Percentiles rank a stretch among this genome's conserved stretches.
phyloP scores from a whole-genome alignment of 1,140 invertebrate species.

The Psilanteris sp. region DNA sequence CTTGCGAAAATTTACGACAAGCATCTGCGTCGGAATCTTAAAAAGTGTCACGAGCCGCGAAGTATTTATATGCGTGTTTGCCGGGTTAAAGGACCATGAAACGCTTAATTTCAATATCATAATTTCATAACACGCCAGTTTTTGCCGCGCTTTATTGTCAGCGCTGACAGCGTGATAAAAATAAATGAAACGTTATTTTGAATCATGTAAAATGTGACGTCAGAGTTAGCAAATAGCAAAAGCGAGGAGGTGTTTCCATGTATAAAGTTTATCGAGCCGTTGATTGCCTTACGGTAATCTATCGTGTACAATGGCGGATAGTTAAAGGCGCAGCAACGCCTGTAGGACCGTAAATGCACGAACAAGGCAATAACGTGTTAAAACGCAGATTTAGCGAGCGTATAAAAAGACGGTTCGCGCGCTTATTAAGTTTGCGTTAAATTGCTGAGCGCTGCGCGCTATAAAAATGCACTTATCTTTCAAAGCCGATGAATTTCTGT shows the following conservation, averaged over 20 bases:
- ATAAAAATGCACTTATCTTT: conserved; percentile 44
- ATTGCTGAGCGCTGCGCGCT: conserved; percentile 45
- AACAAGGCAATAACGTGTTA: conserved; percentile 69
- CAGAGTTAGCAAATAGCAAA: background rate
- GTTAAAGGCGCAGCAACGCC: conserved; percentile 44
- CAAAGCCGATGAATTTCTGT: background rate
- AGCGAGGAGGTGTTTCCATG: background rate
- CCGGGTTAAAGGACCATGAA: conserved; percentile 32
- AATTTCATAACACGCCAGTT: conserved; percentile 32
- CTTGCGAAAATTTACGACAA: conserved; percentile 29
- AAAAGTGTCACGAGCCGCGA: conserved; percentile 30
- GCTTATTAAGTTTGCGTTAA: conserved; percentile 68
- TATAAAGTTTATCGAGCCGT: conserved; percentile 45
- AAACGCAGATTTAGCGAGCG: conserved; percentile 69
- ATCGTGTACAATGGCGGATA: conserved; percentile 49
- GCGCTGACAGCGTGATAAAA: conserved; percentile 17
- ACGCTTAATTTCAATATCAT: conserved; percentile 54
- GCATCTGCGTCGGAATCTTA: conserved; percentile 31
- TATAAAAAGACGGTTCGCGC: conserved; percentile 58
- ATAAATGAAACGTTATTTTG: conserved; percentile 45
- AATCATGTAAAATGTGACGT: conserved; percentile 35
- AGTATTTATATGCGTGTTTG: conserved; percentile 28
- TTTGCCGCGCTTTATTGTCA: conserved; percentile 15
- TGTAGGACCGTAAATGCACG: conserved; percentile 65
- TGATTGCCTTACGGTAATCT: conserved; percentile 59